phyloP scores from a whole-genome alignment of 2,888 invertebrate genomes.

The Polydrusus pterygomalis region DNA sequence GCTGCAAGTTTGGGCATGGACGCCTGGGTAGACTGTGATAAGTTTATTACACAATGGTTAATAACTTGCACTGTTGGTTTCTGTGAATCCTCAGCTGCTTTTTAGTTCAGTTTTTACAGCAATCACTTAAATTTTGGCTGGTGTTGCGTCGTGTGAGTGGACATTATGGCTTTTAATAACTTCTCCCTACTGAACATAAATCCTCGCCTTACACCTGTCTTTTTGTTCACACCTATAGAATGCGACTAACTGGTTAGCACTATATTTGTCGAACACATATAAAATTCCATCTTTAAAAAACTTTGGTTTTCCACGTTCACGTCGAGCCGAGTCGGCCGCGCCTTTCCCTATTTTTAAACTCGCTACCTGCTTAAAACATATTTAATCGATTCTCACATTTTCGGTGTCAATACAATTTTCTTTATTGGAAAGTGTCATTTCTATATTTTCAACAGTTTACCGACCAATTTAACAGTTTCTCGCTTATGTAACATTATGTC shows the following conservation, averaged over 20 bases:
- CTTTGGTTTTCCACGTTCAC: constrained; percentile 12
- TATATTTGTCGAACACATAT: constrained; percentile 24
- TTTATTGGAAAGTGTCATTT: too few relatives aligned
- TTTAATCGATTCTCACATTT: too few relatives aligned
- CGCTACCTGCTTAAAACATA: too few relatives aligned
- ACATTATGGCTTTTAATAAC: background rate
- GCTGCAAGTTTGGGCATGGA: background rate
- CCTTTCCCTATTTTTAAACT: too few relatives aligned
- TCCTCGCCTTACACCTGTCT: too few relatives aligned
- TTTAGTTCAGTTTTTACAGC: background rate
- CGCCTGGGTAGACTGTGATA: too few relatives aligned
- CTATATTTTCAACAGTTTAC: too few relatives aligned
- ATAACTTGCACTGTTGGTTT: background rate
- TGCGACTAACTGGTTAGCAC: background rate
- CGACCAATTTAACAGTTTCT: too few relatives aligned
- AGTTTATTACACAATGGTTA: background rate
- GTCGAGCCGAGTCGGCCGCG: too few relatives aligned
- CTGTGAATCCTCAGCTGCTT: background rate
- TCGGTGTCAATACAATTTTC: too few relatives aligned
- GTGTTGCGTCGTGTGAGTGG: background rate
- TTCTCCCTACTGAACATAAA: constrained; percentile 14
- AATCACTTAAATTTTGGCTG: background rate
- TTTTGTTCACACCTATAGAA: constrained; percentile 34
- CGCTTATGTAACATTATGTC: too few relatives aligned
- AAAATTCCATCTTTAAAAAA: background rate